These are phyloP conservation scores for Eupithecia dodoneata DNA, from an alignment of 2,888 invertebrate species.

Conservation along the genomic window DNA sequence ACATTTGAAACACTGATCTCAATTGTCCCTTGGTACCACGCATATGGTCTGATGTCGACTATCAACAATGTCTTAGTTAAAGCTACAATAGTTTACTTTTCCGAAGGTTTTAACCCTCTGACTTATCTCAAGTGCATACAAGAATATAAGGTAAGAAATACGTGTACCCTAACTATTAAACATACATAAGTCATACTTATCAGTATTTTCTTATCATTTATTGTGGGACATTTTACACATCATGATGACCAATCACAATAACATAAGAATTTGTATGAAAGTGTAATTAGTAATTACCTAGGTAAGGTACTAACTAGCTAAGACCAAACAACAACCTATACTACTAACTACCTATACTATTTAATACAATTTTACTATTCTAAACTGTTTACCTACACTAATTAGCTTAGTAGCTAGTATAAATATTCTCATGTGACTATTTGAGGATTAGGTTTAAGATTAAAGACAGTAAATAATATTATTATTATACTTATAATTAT, in stretches of 20 bases:
- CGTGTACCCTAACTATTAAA: background rate
- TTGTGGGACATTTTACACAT: background rate
- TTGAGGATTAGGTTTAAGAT: background rate
- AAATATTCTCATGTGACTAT: too few species aligned
- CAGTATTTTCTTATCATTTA: conserved; percentile 2
- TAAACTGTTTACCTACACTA: too few species aligned
- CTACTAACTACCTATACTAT: too few species aligned
- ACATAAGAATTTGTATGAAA: background rate
- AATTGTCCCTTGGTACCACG: conserved; percentile 91
- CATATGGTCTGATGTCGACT: conserved; percentile 87
- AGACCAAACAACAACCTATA: too few species aligned
- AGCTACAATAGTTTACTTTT: conserved; percentile 75
- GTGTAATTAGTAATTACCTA: too few species aligned
- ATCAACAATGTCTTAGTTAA: conserved; percentile 82
- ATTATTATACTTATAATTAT: too few species aligned
- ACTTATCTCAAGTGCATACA: conserved; percentile 85
- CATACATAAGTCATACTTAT: too few species aligned
- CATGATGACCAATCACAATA: background rate
- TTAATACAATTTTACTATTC: too few species aligned
- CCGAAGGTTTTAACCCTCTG: conserved; percentile 87
- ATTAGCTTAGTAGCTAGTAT: too few species aligned
- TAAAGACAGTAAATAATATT: too few species aligned
- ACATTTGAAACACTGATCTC: conserved; percentile 71
- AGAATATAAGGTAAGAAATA: conserved; percentile 79
- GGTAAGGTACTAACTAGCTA: too few species aligned